phyloP scores from a whole-genome alignment of 2,113 vertebrate species.

The Camelus bactrianus region DNA sequence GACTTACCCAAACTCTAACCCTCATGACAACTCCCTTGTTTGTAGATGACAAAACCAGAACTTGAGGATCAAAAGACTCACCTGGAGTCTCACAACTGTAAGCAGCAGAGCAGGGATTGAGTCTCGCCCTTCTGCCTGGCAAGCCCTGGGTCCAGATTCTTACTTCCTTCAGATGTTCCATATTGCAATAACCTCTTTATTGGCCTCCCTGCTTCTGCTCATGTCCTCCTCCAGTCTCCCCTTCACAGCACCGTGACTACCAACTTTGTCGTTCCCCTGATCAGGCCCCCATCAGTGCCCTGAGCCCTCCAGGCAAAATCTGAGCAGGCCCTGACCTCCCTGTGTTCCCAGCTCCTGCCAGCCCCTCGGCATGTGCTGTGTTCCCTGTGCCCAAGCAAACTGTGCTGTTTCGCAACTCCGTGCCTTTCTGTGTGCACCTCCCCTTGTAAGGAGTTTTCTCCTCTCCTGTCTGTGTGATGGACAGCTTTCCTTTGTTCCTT shows the following conservation, averaged over 20 bases:
- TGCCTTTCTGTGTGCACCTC: not conserved
- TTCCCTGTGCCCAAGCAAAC: too few relatives aligned
- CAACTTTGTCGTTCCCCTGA: not conserved
- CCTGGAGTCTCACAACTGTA: not conserved
- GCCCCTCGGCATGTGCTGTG: not conserved
- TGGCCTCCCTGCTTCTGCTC: not conserved
- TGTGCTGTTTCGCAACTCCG: fast-evolving
- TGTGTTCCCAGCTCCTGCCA: not conserved
- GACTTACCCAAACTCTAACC: not conserved
- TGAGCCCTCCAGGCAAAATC: not conserved
- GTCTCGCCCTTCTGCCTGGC: not conserved
- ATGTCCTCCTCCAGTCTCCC: not conserved
- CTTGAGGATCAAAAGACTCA: not conserved
- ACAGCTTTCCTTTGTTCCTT: too few relatives aligned
- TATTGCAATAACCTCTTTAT: not conserved
- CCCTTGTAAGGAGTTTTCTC: not conserved
- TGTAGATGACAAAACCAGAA: not conserved
- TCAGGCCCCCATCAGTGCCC: too few relatives aligned
- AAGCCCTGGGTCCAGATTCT: not conserved
- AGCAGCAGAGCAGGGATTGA: not conserved
- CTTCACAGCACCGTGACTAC: not conserved
- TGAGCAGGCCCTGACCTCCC: too few relatives aligned
- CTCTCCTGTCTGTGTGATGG: not conserved
- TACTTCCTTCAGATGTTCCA: not conserved
- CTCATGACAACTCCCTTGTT: not conserved